Conservation (phyloP, 53 echinoderm and acorn worm species). For the Echinarachnius parma region DNA sequence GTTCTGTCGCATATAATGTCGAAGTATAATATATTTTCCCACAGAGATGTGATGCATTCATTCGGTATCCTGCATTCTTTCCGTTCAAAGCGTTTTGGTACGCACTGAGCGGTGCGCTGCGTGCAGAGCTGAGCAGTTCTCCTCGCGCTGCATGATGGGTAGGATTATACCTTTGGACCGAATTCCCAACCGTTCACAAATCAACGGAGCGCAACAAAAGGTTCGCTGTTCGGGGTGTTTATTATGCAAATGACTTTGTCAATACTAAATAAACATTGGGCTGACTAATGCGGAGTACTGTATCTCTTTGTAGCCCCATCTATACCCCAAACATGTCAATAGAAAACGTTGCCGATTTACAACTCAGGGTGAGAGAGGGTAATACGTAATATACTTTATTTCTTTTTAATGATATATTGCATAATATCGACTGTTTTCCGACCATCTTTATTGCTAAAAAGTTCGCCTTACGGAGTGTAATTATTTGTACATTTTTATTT, state of each 20-base stretch:
- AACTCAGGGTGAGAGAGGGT: too few relatives aligned
- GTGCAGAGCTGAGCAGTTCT: background rate
- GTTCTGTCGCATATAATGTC: too few relatives aligned
- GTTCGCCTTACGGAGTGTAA: too few relatives aligned
- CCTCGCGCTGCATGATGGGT: slow-evolving; percentile 17
- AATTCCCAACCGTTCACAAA: slow-evolving; percentile 29
- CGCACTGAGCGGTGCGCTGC: background rate
- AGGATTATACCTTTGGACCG: background rate
- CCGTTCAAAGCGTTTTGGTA: too few relatives aligned
- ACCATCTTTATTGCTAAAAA: too few relatives aligned
- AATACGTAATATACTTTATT: too few relatives aligned
- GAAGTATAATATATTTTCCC: too few relatives aligned
- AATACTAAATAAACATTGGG: slow-evolving; percentile 9
- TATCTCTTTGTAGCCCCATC: slow-evolving; percentile 9
- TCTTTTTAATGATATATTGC: too few relatives aligned
- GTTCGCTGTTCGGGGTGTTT: slow-evolving; percentile 8
- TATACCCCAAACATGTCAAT: background rate
- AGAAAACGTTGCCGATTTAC: slow-evolving; percentile 31
- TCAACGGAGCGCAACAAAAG: slow-evolving; percentile 5
- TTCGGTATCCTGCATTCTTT: too few relatives aligned
- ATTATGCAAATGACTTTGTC: slow-evolving; percentile 37
- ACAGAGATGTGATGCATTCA: too few relatives aligned
- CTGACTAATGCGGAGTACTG: slow-evolving; percentile 32
- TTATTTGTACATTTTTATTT: too few relatives aligned
- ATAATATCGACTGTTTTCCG: too few relatives aligned